phyloP scores from a whole-genome alignment of 2,888 invertebrate species.

The Taenaris catops region DNA sequence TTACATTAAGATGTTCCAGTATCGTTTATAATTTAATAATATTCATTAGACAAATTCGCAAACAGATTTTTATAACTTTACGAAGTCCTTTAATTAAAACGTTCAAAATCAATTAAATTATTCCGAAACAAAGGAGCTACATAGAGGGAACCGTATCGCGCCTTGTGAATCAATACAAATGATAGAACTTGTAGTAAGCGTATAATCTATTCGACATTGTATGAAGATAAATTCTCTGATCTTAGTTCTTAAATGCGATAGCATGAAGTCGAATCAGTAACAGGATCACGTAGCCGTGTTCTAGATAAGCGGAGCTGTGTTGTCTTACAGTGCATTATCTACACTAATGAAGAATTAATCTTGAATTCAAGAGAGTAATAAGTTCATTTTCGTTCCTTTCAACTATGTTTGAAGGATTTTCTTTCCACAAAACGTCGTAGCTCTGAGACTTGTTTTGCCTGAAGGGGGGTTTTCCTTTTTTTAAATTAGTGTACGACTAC shows the following conservation, averaged over 20 bases:
- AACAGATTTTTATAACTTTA: too few relatives aligned
- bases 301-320: slow-evolving; percentile 16
- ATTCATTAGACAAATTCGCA: too few relatives aligned
- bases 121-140: neutral
- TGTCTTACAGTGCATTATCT: slow-evolving; percentile 14
- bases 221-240: slow-evolving; percentile 19
- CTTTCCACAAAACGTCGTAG: too few relatives aligned
- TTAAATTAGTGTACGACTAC: too few relatives aligned
- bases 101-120: too few relatives aligned
- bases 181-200: slow-evolving; percentile 14
- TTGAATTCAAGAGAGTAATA: slow-evolving; percentile 1
- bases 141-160: neutral
- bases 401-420: neutral
- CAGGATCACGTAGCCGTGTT: slow-evolving; percentile 21
- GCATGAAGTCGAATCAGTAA: slow-evolving; percentile 22
- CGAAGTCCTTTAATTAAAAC: too few relatives aligned
- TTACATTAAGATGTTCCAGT: too few relatives aligned
- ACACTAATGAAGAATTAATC: slow-evolving; percentile 20
- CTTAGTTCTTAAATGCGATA: slow-evolving; percentile 18
- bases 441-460: too few relatives aligned
- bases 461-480: too few relatives aligned
- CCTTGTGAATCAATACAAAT: slow-evolving; percentile 18
- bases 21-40: too few relatives aligned
- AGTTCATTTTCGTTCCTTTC: neutral
- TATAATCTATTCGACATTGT: slow-evolving; percentile 20